A percentile compares a stretch with the other conserved stretches of the same genome.
Evolutionary conservation across 2,797 vertebrate species (phyloP).

Genomic region (Phataginus tricuspis): DNA sequence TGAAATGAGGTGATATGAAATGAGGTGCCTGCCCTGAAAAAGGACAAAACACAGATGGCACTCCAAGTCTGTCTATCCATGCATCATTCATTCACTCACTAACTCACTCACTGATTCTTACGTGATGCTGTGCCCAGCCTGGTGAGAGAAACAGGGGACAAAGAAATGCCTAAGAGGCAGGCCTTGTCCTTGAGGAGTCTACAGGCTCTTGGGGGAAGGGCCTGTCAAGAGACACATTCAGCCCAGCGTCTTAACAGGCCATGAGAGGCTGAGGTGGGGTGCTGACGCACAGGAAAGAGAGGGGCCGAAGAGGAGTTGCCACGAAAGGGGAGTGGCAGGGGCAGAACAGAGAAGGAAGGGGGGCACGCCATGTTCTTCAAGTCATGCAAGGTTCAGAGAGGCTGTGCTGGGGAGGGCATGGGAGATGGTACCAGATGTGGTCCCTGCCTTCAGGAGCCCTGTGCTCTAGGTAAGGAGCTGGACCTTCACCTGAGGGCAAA

Average conservation of each 20-base stretch:
- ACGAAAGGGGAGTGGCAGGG: background rate
- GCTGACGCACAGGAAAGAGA: background rate
- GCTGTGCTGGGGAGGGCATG: rapidly evolving
- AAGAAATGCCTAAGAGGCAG: background rate
- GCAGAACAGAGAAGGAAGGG: background rate
- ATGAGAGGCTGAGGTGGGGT: background rate
- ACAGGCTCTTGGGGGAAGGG: background rate
- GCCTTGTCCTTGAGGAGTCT: background rate
- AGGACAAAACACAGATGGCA: background rate
- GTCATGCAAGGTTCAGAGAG: background rate
- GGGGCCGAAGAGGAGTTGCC: background rate
- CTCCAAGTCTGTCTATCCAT: background rate
- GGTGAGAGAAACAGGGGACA: background rate
- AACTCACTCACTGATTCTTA: background rate
- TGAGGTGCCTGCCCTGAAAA: background rate
- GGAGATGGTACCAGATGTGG: background rate
- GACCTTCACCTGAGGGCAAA: no score
- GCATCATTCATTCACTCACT: background rate
- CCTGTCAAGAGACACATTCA: background rate
- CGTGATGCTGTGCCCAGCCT: background rate
- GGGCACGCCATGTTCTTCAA: background rate
- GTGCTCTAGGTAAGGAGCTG: background rate
- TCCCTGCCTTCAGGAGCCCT: background rate
- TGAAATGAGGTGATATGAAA: background rate
- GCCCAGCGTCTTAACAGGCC: background rate